Base-by-base conservation (phyloP, 1,140 invertebrate species). In the Psix sp. region DNA sequence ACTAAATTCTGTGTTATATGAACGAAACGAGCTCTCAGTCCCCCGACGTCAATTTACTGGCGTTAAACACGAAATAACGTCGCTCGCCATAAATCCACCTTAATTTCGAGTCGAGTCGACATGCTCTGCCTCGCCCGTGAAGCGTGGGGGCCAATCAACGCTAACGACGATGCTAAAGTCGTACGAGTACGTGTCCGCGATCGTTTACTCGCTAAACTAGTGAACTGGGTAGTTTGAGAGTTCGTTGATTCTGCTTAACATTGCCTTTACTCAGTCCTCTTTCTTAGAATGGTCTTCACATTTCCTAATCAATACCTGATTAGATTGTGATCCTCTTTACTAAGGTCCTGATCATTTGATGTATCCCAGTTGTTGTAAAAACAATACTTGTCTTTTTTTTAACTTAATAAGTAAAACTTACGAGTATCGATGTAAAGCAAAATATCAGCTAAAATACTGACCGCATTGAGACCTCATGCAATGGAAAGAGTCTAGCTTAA, bases 51-150 rank as follows among this genome's bases (percentile, higher is more conserved):
- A 77, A 74, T 77, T 77, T 74, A 77, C 71, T 71, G 72, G 63
- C 72, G 72, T 68, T 77, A 74, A 77, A 74, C 76, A 67, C 67
- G 72, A 77, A 75, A 77, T 72, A 75, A 77, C 67, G 72, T 77
- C 68, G 68, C 59, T 56, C 54, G 60, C 66, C 77, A 71, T 76
- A 78, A 78, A 78, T 76, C 74, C 70, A 74, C 70, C 74, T 72
- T 71, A 76, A 76, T 74, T 78, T 76, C 70, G 65, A 62, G 57
- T 66, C 71, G 66, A 66, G 57, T 74, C 63, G 65, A 59, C 71
- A 68, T 67, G 65, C 60, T 68, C 56, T 60, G 42, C 65, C 63
- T 71, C 68, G 65, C 62, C 48, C 62, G 70, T 67, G 59, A 63
- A 75, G 67, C 68, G 67, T 68, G 67, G 66, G 72, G 62, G 74